A percentile compares a stretch with the other conserved stretches of the same genome.
Evolutionary conservation across 92 coral and sea anemone genomes (phyloP).

Genomic region (Parazoanthus darwini): DNA sequence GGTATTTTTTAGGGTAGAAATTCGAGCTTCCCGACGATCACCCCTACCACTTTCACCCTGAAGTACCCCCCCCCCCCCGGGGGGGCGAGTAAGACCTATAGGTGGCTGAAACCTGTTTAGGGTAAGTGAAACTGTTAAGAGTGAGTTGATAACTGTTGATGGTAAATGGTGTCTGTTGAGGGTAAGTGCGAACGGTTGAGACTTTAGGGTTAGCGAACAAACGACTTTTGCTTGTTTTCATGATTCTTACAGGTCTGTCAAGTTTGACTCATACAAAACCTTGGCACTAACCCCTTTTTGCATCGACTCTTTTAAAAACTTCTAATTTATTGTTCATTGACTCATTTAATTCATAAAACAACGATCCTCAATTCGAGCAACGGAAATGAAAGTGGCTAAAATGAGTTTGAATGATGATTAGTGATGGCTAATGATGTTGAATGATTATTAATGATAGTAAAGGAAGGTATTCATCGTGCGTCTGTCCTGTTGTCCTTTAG

Average conservation of each 20-base stretch:
- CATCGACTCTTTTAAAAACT: too few species aligned
- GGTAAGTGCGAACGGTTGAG: conserved; percentile 48
- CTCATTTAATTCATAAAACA: too few species aligned
- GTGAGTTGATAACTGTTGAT: conserved; percentile 44
- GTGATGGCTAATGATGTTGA: neutral
- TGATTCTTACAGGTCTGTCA: too few species aligned
- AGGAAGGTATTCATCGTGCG: neutral
- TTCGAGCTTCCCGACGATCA: too few species aligned
- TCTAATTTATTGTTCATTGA: too few species aligned
- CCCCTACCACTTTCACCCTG: too few species aligned
- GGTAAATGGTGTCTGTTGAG: conserved; percentile 57
- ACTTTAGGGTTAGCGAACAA: conserved; percentile 44
- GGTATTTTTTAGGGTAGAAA: too few species aligned
- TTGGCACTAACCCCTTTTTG: too few species aligned
- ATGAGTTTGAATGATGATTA: neutral
- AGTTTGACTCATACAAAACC: too few species aligned
- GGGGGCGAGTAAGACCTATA: conserved; percentile 48
- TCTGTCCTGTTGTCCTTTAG: conserved; percentile 42
- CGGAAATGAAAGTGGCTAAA: neutral
- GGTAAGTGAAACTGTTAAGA: conserved; percentile 60
- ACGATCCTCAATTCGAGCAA: too few species aligned
- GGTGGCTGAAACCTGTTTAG: conserved; percentile 47
- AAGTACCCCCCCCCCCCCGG: too few species aligned
- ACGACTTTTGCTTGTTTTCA: neutral
- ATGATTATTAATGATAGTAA: neutral